Percentiles rank a stretch among this genome's conserved stretches.
Evolutionary conservation across 2,113 vertebrate genomes (phyloP).

Genomic region (Nipponia nippon): DNA sequence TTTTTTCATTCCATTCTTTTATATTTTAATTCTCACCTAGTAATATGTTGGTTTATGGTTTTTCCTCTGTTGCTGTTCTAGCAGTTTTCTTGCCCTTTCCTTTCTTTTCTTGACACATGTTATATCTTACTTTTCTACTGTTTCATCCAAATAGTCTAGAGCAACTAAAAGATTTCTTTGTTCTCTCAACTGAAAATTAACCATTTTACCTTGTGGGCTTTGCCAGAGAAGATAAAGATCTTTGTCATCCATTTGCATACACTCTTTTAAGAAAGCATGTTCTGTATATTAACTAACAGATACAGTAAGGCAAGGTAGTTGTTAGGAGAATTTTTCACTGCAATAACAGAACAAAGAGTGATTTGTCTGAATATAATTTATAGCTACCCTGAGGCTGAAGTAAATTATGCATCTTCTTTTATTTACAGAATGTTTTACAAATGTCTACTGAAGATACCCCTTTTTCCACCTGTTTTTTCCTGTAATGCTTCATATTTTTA

Average conservation of each 20-base stretch:
- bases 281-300: constrained; percentile 1
- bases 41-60: background rate
- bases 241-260: background rate
- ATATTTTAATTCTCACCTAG: background rate
- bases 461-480: background rate
- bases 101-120: background rate
- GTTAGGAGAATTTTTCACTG: constrained; percentile 29
- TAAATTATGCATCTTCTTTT: constrained; percentile 42
- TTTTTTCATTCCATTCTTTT: background rate
- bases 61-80: background rate
- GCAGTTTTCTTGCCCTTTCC: background rate
- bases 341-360: constrained; percentile 22
- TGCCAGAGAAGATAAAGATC: background rate
- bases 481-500: background rate
- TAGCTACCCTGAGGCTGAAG: background rate
- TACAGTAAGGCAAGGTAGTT: background rate
- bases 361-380: constrained; percentile 52
- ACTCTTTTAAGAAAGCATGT: background rate
- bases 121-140: background rate
- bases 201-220: background rate
- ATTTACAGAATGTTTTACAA: constrained; percentile 4
- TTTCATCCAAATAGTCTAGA: background rate
- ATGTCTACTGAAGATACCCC: background rate
- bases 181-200: background rate
- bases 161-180: background rate